Percentiles rank a stretch among this genome's conserved stretches.
Evolutionary conservation across 2,888 invertebrate genomes (phyloP).

Genomic region (Clistopyga incitator): DNA sequence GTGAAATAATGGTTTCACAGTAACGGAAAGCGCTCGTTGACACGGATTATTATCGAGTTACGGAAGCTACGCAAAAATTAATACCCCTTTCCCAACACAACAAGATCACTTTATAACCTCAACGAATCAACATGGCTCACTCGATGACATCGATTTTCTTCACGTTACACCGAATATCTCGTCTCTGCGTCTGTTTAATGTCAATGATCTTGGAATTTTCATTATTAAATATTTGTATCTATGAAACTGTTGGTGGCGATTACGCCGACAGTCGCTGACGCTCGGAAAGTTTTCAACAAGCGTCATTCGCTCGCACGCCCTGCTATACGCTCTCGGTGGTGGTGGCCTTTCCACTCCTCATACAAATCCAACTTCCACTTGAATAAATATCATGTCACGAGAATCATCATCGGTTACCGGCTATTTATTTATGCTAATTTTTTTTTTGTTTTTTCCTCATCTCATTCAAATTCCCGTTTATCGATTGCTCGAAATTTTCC

Average conservation of each 20-base stretch:
- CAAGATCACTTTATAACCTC: constrained; percentile 67
- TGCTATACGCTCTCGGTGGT: too few species aligned
- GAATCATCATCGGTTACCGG: too few species aligned
- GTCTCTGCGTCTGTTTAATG: background rate
- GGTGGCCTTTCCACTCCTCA: too few species aligned
- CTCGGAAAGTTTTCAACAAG: constrained; percentile 46
- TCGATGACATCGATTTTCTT: background rate
- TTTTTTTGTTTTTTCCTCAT: too few species aligned
- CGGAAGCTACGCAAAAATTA: background rate
- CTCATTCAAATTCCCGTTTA: background rate
- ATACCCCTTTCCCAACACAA: background rate
- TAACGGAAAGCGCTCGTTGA: background rate
- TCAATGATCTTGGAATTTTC: constrained; percentile 11
- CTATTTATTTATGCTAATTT: too few species aligned
- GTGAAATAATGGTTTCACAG: background rate
- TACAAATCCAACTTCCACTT: background rate
- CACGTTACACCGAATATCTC: constrained; percentile 40
- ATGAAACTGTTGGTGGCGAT: background rate
- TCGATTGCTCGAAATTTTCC: constrained; percentile 1
- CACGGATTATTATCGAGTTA: background rate
- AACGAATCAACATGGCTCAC: constrained; percentile 30
- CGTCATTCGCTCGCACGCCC: constrained; percentile 17
- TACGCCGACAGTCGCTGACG: constrained; percentile 4
- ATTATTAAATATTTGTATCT: constrained; percentile 24
- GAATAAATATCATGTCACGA: background rate